These are phyloP conservation scores for Cheilosia impressa DNA, from an alignment of 2,888 invertebrate species.

Conservation along the genomic window DNA sequence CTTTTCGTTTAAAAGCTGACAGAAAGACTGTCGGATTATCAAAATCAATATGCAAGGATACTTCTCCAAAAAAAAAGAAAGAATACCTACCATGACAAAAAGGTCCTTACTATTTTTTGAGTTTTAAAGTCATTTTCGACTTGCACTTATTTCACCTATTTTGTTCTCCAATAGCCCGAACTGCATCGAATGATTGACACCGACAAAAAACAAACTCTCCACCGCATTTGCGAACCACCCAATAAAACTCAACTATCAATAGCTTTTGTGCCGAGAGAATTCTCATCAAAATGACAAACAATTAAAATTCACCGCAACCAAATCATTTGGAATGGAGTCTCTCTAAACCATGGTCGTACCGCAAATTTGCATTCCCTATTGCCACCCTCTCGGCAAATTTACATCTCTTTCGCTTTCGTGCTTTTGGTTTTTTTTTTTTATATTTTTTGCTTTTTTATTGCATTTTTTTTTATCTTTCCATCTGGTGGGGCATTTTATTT, in stretches of 20 bases:
- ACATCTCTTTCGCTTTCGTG: slow-evolving; percentile 18
- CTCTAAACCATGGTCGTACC: slow-evolving; percentile 20
- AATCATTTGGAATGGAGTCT: slow-evolving; percentile 56
- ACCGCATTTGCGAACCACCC: background rate
- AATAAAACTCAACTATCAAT: slow-evolving; percentile 22
- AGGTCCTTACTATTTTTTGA: too few species aligned
- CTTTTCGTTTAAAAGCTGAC: too few species aligned
- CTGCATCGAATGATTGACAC: background rate
- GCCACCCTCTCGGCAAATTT: slow-evolving; percentile 12
- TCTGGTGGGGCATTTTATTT: slow-evolving; percentile 62
- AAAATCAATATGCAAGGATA: too few species aligned
- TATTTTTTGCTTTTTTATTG: slow-evolving; percentile 6
- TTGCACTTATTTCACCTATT: too few species aligned
- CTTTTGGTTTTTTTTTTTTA: slow-evolving; percentile 23
- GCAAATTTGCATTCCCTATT: slow-evolving; percentile 23
- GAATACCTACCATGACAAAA: too few species aligned
- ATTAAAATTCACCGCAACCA: slow-evolving; percentile 59
- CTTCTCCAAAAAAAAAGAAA: too few species aligned
- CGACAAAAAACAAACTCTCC: background rate
- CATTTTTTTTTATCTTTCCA: slow-evolving; percentile 56
- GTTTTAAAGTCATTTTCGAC: too few species aligned
- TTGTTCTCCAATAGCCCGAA: too few species aligned
- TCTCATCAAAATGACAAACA: slow-evolving; percentile 58
- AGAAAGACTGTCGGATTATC: too few species aligned
- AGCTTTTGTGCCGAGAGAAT: background rate